phyloP scores from a whole-genome alignment of 2,797 vertebrate genomes.

The Martes flavigula region DNA sequence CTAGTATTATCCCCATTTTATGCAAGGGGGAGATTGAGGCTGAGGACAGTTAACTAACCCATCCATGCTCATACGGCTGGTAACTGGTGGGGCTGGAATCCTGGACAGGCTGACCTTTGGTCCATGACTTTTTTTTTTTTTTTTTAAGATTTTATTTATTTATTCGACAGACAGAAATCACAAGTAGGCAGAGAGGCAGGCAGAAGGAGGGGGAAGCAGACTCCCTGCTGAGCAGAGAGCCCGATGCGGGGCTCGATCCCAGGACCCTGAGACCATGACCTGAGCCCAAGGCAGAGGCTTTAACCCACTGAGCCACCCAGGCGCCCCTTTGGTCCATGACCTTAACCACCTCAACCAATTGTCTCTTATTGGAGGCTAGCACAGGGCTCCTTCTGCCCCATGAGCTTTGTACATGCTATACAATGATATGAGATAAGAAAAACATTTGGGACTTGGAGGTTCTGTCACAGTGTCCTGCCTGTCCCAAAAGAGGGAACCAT shows the following conservation, averaged over 20 bases:
- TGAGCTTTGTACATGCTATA: not conserved
- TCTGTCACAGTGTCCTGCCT: not conserved
- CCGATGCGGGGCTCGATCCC: too few relatives aligned
- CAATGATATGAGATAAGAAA: not conserved
- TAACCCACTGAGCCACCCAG: too few relatives aligned
- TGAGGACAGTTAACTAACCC: not conserved
- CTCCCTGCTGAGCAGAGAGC: too few relatives aligned
- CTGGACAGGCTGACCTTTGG: not conserved
- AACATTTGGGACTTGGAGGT: not conserved
- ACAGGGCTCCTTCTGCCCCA: not conserved
- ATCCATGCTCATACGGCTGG: not conserved
- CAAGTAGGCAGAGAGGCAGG: too few relatives aligned
- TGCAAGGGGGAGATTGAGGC: not conserved
- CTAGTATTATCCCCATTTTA: not conserved
- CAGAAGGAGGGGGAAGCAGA: too few relatives aligned
- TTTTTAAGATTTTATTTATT: too few relatives aligned
- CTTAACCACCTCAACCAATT: not conserved
- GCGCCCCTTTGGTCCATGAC: not conserved
- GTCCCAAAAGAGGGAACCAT: not conserved
- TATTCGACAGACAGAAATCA: too few relatives aligned
- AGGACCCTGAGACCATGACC: too few relatives aligned
- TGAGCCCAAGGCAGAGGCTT: too few relatives aligned
- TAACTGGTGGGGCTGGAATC: not conserved
- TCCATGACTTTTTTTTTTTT: too few relatives aligned
- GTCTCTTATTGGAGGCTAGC: not conserved